Evolutionary conservation across 2,113 vertebrate species (phyloP).

Genomic region (Cebus imitator): DNA sequence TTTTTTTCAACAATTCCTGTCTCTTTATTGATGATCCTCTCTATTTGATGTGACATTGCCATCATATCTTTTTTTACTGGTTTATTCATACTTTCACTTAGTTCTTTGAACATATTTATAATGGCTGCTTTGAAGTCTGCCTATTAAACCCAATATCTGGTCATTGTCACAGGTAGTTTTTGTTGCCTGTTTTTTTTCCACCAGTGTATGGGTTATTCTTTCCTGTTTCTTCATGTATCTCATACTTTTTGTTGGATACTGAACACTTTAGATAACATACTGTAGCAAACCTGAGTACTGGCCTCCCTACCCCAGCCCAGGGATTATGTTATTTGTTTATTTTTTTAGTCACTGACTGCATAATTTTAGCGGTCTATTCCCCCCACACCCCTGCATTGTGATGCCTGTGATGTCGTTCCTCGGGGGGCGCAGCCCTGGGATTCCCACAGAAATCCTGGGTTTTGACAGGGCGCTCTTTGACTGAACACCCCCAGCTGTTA

Average conservation of each 20-base stretch:
- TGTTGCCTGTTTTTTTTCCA: not conserved
- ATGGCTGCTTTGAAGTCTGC: not conserved
- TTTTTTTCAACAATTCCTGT: not conserved
- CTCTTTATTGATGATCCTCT: not conserved
- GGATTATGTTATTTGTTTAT: not conserved
- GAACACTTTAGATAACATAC: constrained; percentile 1
- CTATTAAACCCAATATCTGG: constrained; percentile 15
- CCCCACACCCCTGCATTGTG: not conserved
- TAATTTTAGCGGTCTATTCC: constrained; percentile 1
- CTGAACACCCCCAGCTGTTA: not conserved
- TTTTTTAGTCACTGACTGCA: not conserved
- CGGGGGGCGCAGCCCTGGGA: not conserved
- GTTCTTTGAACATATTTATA: constrained; percentile 21
- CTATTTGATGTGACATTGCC: not conserved
- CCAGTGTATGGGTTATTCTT: not conserved
- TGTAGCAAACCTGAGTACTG: not conserved
- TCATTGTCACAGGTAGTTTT: constrained; percentile 18
- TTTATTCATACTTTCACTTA: not conserved
- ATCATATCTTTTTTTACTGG: not conserved
- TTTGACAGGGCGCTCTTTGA: not conserved
- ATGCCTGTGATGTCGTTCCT: not conserved
- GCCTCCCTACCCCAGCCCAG: not conserved
- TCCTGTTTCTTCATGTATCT: not conserved
- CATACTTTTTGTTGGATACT: constrained; percentile 16
- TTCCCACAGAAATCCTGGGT: not conserved